Percentiles rank a stretch among this genome's conserved stretches.
Evolutionary conservation across 2,113 vertebrate species (phyloP).

Genomic region (Cariama cristata): DNA sequence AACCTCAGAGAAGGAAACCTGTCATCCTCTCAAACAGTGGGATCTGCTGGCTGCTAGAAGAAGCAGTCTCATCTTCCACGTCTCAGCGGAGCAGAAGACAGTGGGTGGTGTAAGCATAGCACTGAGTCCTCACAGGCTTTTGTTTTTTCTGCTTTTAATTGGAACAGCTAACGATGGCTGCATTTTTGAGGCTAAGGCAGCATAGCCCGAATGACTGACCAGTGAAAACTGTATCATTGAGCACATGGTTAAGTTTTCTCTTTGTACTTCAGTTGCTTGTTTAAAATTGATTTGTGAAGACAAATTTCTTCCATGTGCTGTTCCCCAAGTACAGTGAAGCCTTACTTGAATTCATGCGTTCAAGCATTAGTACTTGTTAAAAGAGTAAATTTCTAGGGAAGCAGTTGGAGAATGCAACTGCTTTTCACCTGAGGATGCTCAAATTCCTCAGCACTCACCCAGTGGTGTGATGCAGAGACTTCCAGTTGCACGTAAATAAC

Average conservation of each 20-base stretch:
- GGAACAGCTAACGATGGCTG: not conserved
- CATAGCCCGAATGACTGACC: not conserved
- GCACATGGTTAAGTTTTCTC: not conserved
- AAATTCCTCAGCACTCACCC: not conserved
- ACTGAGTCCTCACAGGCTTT: not conserved
- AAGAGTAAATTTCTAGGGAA: not conserved
- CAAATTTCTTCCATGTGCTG: not conserved
- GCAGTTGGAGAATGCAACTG: not conserved
- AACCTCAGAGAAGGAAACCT: not conserved
- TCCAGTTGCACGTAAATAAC: not conserved
- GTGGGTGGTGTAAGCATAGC: not conserved
- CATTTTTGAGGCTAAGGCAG: not conserved
- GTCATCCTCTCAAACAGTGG: not conserved
- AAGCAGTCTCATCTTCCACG: not conserved
- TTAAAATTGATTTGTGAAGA: not conserved
- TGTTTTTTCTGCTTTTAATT: slow-evolving; percentile 7
- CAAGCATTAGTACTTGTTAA: not conserved
- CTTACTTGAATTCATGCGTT: not conserved
- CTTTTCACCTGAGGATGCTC: not conserved
- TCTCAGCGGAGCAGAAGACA: not conserved
- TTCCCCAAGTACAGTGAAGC: not conserved
- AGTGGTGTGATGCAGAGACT: not conserved
- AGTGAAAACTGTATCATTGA: not conserved
- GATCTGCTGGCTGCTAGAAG: not conserved
- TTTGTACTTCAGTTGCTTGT: not conserved